Conservation (phyloP, 2,797 vertebrate genomes). For the Falco concolor region DNA sequence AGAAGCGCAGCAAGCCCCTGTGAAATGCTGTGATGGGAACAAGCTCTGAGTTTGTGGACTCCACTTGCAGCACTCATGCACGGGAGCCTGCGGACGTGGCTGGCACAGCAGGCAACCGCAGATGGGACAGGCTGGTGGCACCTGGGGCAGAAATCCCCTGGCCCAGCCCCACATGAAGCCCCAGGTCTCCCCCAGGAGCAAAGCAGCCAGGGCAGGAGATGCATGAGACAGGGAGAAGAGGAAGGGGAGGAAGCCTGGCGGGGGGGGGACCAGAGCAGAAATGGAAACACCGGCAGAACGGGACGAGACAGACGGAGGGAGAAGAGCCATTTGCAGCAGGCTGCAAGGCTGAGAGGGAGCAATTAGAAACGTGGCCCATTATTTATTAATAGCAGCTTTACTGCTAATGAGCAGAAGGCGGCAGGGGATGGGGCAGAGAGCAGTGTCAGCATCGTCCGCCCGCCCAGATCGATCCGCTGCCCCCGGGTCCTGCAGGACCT, state of each 20-base stretch:
- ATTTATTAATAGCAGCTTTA: conserved; percentile 51
- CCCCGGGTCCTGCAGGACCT: background rate
- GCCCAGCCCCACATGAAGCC: too few relatives aligned
- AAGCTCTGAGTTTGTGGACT: background rate
- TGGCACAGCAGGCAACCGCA: background rate
- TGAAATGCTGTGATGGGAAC: background rate
- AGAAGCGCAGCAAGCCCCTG: background rate
- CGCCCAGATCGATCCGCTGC: fast-evolving
- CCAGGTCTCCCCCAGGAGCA: background rate
- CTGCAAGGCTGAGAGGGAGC: background rate
- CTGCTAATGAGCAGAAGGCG: background rate
- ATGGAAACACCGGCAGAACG: background rate
- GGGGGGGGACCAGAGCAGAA: background rate
- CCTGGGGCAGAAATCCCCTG: background rate
- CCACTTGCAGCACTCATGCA: fast-evolving
- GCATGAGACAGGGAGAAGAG: background rate
- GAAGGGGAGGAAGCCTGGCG: background rate
- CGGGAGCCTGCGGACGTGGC: fast-evolving
- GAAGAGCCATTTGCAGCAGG: background rate
- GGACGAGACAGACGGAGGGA: background rate
- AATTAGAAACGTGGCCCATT: conserved; percentile 18
- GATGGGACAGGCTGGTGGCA: background rate
- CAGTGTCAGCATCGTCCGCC: background rate
- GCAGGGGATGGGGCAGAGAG: background rate
- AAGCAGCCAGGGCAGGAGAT: background rate